Conservation (phyloP, 2,113 vertebrate genomes). For the Anoura caudifer region DNA sequence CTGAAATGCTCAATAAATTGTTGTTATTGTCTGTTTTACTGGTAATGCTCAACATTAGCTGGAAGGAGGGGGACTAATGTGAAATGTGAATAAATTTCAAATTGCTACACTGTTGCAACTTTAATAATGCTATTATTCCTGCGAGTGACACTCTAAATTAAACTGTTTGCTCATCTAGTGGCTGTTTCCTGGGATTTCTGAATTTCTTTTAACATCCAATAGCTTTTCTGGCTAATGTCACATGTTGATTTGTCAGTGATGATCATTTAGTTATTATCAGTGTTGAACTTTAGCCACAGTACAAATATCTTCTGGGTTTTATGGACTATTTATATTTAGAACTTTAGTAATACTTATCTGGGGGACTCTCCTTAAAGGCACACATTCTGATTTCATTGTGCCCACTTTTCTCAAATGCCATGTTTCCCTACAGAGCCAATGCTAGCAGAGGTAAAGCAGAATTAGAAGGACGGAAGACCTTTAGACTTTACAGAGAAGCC, state of each 20-base stretch:
- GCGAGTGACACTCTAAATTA: slow-evolving; percentile 31
- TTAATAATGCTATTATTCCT: slow-evolving; percentile 23
- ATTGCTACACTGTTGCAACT: not conserved
- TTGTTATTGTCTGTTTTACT: not conserved
- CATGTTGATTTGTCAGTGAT: slow-evolving; percentile 24
- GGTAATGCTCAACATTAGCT: not conserved
- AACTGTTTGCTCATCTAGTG: slow-evolving; percentile 36
- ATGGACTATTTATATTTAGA: not conserved
- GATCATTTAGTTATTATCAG: slow-evolving; percentile 1
- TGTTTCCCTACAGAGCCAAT: not conserved
- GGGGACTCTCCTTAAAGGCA: not conserved
- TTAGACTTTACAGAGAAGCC: not conserved
- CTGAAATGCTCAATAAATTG: not conserved
- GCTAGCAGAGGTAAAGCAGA: not conserved
- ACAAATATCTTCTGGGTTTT: not conserved
- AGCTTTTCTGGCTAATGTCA: not conserved
- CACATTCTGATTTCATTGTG: slow-evolving; percentile 37
- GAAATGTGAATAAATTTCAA: slow-evolving; percentile 22
- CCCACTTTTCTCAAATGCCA: slow-evolving; percentile 52
- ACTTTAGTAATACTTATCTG: not conserved
- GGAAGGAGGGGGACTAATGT: not conserved
- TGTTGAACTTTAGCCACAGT: not conserved
- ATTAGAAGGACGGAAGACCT: not conserved
- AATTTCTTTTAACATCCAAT: slow-evolving; percentile 19
- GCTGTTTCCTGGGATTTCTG: slow-evolving; percentile 27